These are phyloP conservation scores for Pipistrellus kuhlii DNA, from an alignment of 2,797 vertebrate genomes.

Conservation along the genomic window DNA sequence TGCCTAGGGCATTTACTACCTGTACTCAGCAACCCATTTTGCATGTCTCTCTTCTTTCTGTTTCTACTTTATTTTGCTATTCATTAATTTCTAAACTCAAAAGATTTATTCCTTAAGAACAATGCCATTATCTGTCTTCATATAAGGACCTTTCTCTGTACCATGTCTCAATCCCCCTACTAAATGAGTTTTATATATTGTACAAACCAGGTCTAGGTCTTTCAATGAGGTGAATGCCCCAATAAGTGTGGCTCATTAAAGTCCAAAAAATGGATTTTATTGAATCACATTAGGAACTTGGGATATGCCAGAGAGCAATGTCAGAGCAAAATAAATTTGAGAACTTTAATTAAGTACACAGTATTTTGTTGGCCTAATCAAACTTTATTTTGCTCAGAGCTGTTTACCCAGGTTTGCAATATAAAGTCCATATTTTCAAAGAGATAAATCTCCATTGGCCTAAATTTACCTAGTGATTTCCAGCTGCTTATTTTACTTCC, in stretches of 20 bases:
- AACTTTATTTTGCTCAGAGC: constrained; percentile 50
- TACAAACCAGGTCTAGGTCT: constrained; percentile 14
- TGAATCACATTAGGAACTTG: constrained; percentile 41
- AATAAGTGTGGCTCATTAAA: neutral
- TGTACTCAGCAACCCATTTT: neutral
- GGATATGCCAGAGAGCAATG: neutral
- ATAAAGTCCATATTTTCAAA: constrained; percentile 50
- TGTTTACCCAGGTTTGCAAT: constrained; percentile 61
- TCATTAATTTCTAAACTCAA: constrained; percentile 56
- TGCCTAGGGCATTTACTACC: neutral
- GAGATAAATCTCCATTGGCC: neutral
- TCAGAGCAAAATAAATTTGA: constrained; percentile 54
- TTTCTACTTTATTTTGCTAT: constrained; percentile 4
- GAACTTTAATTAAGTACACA: constrained; percentile 59
- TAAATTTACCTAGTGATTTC: constrained; percentile 25
- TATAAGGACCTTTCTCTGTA: rapidly evolving
- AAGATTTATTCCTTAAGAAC: neutral
- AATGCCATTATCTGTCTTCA: neutral
- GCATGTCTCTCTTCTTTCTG: neutral
- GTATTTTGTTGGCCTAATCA: constrained; percentile 32
- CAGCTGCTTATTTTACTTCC: constrained; percentile 63
- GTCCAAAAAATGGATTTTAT: constrained; percentile 19
- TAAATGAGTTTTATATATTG: neutral
- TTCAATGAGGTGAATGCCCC: constrained; percentile 12
- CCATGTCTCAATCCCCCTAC: neutral